phyloP scores from a whole-genome alignment of 2,888 invertebrate species.

The Agonopterix subpropinquella region DNA sequence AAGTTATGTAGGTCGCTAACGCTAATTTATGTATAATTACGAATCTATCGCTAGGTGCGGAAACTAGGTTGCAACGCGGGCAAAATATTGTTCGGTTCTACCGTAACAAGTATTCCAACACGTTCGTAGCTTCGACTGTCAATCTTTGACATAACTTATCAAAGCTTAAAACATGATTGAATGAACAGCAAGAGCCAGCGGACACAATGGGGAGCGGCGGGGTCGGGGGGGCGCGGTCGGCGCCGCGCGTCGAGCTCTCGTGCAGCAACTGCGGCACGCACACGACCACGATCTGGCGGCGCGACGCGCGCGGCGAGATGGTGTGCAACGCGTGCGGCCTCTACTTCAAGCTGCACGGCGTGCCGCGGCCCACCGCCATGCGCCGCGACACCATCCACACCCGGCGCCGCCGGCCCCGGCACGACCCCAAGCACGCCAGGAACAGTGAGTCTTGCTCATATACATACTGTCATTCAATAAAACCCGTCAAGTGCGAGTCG shows the following conservation, averaged over 20 bases:
- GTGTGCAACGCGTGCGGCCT: slow-evolving; percentile 99
- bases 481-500: too few species aligned
- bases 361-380: slow-evolving; percentile 96
- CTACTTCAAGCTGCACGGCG: slow-evolving; percentile 97
- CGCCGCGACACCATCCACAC: slow-evolving; percentile 97
- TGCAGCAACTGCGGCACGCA: slow-evolving; percentile 99
- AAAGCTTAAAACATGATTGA: too few species aligned
- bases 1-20: too few species aligned
- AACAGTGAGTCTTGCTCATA: slow-evolving; percentile 48
- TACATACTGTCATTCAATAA: too few species aligned
- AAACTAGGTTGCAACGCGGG: too few species aligned
- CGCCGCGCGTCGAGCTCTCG: slow-evolving; percentile 85
- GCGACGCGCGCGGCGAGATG: slow-evolving; percentile 97
- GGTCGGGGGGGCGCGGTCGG: slow-evolving; percentile 20
- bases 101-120: too few species aligned
- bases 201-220: slow-evolving; percentile 19
- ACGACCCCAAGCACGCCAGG: slow-evolving; percentile 75
- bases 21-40: too few species aligned
- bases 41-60: too few species aligned
- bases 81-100: too few species aligned
- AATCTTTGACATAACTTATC: too few species aligned
- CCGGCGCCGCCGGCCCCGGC: slow-evolving; percentile 89
- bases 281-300: slow-evolving; percentile 97
- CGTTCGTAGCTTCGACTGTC: too few species aligned
- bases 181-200: slow-evolving; percentile 28